Conservation (phyloP, 1,140 invertebrate species). For the Antheraea pernyi region DNA sequence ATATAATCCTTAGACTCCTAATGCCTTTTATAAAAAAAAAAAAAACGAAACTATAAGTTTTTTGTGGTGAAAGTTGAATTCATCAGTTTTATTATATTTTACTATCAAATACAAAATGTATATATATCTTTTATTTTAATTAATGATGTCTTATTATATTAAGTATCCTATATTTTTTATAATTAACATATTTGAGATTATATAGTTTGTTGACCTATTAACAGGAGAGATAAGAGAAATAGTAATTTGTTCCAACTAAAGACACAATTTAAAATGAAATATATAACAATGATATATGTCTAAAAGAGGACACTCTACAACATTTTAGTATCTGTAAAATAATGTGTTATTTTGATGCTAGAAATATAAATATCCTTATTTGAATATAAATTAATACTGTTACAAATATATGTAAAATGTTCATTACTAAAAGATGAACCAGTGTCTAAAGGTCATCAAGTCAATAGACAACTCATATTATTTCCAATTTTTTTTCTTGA, state of each 20-base stretch:
- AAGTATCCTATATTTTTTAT: background rate
- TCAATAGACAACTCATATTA: background rate
- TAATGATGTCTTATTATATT: background rate
- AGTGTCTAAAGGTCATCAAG: slow-evolving; percentile 6
- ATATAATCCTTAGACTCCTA: too few relatives aligned
- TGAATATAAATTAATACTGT: background rate
- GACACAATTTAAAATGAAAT: background rate
- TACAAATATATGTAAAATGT: background rate
- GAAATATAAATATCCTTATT: background rate
- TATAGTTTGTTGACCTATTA: background rate
- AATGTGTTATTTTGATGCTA: background rate
- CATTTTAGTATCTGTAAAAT: background rate
- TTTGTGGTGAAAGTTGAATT: too few relatives aligned
- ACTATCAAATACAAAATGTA: too few relatives aligned
- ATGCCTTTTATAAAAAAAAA: too few relatives aligned
- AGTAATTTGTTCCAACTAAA: background rate
- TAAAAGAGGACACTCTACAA: background rate
- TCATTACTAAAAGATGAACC: background rate
- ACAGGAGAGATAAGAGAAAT: background rate
- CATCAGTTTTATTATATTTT: too few relatives aligned
- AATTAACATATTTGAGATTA: background rate
- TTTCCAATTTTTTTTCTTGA: background rate
- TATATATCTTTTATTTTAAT: background rate
- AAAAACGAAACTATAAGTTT: too few relatives aligned
- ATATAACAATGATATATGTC: background rate